Base-by-base conservation (phyloP, 2,797 vertebrate genomes). In the Pterois miles region DNA sequence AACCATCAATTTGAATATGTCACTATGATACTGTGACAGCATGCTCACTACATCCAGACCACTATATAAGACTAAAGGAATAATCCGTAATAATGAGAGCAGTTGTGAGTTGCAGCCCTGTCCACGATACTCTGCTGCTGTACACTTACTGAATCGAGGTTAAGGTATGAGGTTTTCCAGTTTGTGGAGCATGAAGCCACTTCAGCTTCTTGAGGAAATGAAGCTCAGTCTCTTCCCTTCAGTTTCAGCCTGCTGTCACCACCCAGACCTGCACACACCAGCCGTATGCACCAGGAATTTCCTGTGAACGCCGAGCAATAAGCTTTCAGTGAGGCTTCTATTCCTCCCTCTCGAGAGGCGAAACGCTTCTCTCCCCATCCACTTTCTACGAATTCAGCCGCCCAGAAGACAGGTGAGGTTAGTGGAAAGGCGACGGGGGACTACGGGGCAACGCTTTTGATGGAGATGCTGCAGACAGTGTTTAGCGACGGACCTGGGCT, bases 251-350 rank as follows among this genome's bases (percentile, higher is more conserved):
- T 52, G 46, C 87, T 84, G 84, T 82, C 81, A 71, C 69, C 74
- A 74, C 38, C 52, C 67, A 69, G 74, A 82, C 68, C 76, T 59
- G 76, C 76, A 43, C 60, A 38, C 60, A 77, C 75, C 72, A 80
- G 60, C 86, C 63, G 33, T 53, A 76, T 58, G 70, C 79, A 86
- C 66, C 80, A 88, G 83, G 86, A 92, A 91, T 86, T 87, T 91
- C 91, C 88, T 86, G 81, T 88, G 86, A 81, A 89, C 86, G 87
- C 79, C 22, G 5, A 65, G 85, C 85, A 86, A 60, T 86, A 79
- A 86, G 87, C 80, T 83, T 50, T 71, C 78, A 84, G 85, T 48
- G 46, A 48, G 22, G 71, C 71, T 76, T 78, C 70, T 77, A 85
- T 83, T 89, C 88, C 85, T 88, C 87, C 73, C 54, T 75, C 3